Conservation (phyloP, 2,888 invertebrate species). For the Melolontha melolontha region DNA sequence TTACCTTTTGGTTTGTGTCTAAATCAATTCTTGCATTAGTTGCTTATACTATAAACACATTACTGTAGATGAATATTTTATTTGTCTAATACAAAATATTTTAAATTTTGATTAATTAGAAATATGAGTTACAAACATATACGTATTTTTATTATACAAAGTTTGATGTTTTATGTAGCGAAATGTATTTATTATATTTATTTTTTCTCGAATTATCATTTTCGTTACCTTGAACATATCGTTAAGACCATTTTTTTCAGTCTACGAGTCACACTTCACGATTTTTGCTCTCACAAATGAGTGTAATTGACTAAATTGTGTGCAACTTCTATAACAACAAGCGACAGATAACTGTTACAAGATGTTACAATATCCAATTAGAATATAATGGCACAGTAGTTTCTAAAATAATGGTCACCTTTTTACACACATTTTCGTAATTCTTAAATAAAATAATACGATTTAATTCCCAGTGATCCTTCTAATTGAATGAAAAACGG, state of each 20-base stretch:
- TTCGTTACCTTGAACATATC: slow-evolving; percentile 24
- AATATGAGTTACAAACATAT: too few species aligned
- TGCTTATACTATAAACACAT: too few species aligned
- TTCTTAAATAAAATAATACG: too few species aligned
- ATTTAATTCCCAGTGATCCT: too few species aligned
- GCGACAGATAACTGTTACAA: slow-evolving; percentile 5
- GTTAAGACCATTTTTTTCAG: slow-evolving; percentile 7
- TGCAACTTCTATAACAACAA: slow-evolving; percentile 3
- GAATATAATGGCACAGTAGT: slow-evolving; percentile 4
- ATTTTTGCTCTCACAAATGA: slow-evolving; percentile 9
- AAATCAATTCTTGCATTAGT: too few species aligned
- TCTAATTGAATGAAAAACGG: too few species aligned
- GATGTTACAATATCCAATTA: slow-evolving; percentile 6
- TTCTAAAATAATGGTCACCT: too few species aligned
- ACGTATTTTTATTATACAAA: neutral
- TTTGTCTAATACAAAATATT: too few species aligned
- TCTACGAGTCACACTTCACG: slow-evolving; percentile 29
- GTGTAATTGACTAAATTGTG: slow-evolving; percentile 22
- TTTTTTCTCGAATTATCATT: neutral
- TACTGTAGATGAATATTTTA: too few species aligned
- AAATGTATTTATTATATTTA: neutral
- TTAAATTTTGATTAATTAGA: too few species aligned
- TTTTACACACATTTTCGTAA: too few species aligned
- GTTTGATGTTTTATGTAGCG: neutral
- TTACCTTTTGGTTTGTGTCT: too few species aligned